phyloP scores from a whole-genome alignment of 2,113 vertebrate species.

The Anolis sagrei region DNA sequence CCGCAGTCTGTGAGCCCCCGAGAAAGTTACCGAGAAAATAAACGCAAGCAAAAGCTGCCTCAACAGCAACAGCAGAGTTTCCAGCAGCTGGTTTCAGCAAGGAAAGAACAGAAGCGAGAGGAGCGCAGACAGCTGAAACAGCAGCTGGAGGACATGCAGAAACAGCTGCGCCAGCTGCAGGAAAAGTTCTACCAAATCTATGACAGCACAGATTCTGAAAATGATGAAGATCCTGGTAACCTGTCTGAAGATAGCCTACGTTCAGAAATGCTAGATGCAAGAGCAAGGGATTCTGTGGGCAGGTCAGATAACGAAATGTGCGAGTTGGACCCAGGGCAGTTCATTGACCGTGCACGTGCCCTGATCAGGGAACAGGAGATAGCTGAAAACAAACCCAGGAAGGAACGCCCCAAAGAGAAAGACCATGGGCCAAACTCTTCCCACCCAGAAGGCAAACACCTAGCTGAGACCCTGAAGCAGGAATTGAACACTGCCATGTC shows the following conservation, averaged over 20 bases:
- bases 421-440: slow-evolving; percentile 82
- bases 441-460: slow-evolving; percentile 90
- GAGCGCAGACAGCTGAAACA: slow-evolving; percentile 97
- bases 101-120: slow-evolving; percentile 95
- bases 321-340: slow-evolving; percentile 91
- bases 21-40: slow-evolving; percentile 97
- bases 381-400: slow-evolving; percentile 84
- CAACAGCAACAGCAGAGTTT: slow-evolving; percentile 99
- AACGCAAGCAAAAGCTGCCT: slow-evolving; percentile 97
- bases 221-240: slow-evolving; percentile 92
- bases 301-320: slow-evolving; percentile 92
- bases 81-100: slow-evolving; percentile 94
- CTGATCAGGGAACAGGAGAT: slow-evolving; percentile 92
- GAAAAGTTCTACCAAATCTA: slow-evolving; percentile 99
- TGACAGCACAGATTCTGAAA: slow-evolving; percentile 97
- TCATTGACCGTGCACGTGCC: slow-evolving; percentile 91
- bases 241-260: slow-evolving; percentile 96
- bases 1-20: slow-evolving; percentile 86
- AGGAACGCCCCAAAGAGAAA: slow-evolving; percentile 85
- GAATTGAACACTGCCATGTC: slow-evolving; percentile 98
- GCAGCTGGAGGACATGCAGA: slow-evolving; percentile 99
- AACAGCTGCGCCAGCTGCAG: slow-evolving; percentile 98
- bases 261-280: slow-evolving; percentile 88
- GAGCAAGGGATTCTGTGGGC: slow-evolving; percentile 78
- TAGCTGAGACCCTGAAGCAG: slow-evolving; percentile 97